phyloP scores from a whole-genome alignment of 2,888 invertebrate genomes.

The Drosophila putrida region DNA sequence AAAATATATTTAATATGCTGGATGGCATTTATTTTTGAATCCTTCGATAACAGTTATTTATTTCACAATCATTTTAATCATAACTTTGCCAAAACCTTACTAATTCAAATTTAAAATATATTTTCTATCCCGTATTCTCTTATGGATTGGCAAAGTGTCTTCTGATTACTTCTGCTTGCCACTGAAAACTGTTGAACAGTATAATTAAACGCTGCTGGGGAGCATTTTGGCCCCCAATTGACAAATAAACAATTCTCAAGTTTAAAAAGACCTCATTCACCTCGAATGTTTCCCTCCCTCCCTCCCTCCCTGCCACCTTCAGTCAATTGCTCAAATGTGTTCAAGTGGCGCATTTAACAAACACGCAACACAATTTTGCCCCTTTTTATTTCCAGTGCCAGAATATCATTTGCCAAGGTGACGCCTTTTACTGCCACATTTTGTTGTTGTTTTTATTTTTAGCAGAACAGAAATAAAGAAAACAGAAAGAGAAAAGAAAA shows the following conservation, averaged over 20 bases:
- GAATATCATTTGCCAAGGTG: slow-evolving; percentile 76
- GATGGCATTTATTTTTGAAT: too few relatives aligned
- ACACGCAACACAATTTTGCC: slow-evolving; percentile 55
- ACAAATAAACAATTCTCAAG: slow-evolving; percentile 30
- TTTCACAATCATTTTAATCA: too few relatives aligned
- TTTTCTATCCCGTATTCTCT: too few relatives aligned
- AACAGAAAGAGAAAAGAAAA: slow-evolving; percentile 21
- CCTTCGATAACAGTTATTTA: too few relatives aligned
- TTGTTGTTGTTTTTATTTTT: slow-evolving; percentile 72
- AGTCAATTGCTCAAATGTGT: slow-evolving; percentile 40
- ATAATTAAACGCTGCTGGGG: slow-evolving; percentile 75
- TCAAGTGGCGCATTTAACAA: slow-evolving; percentile 59
- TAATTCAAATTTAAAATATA: neutral
- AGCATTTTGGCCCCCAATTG: slow-evolving; percentile 43
- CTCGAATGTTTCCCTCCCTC: slow-evolving; percentile 1
- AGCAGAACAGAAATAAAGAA: slow-evolving; percentile 42
- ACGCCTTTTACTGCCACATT: slow-evolving; percentile 73
- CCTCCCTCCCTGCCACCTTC: slow-evolving; percentile 8
- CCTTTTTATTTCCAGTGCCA: slow-evolving; percentile 44
- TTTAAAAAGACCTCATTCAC: slow-evolving; percentile 48
- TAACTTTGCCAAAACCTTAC: neutral
- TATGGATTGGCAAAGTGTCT: neutral
- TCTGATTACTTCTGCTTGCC: neutral
- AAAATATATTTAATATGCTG: too few relatives aligned
- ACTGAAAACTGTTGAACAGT: neutral